Conservation (phyloP, 2,113 vertebrate species). For the Rhea pennata region DNA sequence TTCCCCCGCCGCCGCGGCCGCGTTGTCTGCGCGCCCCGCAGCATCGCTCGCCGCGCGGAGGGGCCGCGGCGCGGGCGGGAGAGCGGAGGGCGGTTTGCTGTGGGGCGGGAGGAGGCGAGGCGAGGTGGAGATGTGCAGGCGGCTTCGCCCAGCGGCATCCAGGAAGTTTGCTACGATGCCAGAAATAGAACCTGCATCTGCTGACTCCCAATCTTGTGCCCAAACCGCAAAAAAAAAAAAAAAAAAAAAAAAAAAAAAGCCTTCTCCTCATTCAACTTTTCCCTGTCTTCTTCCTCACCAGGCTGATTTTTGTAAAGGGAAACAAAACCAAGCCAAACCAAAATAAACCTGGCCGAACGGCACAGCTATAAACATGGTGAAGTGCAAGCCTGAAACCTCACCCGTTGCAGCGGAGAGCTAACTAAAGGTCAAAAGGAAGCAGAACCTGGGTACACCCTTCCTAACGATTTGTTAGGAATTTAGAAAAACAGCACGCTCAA, state of each 20-base stretch:
- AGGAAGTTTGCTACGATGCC: conserved; percentile 44
- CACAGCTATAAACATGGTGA: neutral
- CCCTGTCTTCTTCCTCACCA: neutral
- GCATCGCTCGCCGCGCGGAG: neutral
- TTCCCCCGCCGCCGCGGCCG: no score
- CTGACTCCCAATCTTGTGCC: neutral
- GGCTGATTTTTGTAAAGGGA: neutral
- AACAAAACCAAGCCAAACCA: neutral
- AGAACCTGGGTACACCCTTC: conserved; percentile 19
- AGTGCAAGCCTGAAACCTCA: neutral
- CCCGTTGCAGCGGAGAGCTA: neutral
- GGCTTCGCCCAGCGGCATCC: neutral
- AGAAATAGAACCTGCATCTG: conserved; percentile 44
- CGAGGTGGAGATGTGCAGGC: neutral
- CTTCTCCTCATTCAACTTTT: conserved; percentile 12
- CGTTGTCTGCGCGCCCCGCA: neutral
- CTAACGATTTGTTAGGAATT: neutral
- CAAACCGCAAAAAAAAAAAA: conserved; percentile 6
- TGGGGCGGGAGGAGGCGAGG: neutral
- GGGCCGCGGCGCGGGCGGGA: no score
- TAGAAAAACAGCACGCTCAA: neutral
- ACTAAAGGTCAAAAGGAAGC: conserved; percentile 13
- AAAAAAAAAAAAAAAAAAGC: neutral
- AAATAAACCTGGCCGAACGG: neutral
- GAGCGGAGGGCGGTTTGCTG: rapidly evolving